These are phyloP conservation scores for Malacoraja senta DNA, from an alignment of 2,797 vertebrate genomes.

Conservation along the genomic window DNA sequence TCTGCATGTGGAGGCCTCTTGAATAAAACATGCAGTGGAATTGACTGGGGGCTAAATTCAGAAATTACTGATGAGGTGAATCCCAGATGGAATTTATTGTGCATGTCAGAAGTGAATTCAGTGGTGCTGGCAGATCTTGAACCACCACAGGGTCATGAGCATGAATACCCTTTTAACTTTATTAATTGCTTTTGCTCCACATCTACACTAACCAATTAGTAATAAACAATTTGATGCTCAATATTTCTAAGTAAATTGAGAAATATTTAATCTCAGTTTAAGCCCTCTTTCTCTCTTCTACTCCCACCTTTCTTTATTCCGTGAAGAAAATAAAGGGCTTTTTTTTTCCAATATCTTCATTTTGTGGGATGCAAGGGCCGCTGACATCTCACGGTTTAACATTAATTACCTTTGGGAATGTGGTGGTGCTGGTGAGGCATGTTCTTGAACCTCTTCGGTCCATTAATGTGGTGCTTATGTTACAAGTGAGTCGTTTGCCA, in stretches of 20 bases:
- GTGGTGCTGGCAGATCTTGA: not conserved
- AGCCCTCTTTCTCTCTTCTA: not conserved
- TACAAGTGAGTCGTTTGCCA: no score
- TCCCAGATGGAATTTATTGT: slow-evolving; percentile 11
- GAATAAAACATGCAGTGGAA: slow-evolving; percentile 27
- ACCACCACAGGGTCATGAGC: not conserved
- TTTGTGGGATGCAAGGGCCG: no score
- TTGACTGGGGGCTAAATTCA: slow-evolving; percentile 14
- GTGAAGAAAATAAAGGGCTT: not conserved
- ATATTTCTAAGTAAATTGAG: not conserved
- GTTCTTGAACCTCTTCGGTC: no score
- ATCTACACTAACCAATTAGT: not conserved
- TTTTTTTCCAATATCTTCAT: no score
- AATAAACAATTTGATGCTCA: not conserved
- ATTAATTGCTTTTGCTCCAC: slow-evolving; percentile 13
- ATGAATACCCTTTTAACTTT: not conserved
- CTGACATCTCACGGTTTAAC: no score
- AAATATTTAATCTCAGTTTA: not conserved
- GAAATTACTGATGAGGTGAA: slow-evolving; percentile 25
- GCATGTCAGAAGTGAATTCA: slow-evolving; percentile 11
- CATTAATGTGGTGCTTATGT: no score
- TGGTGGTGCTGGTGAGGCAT: no score
- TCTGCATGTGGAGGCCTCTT: not conserved
- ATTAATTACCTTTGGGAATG: no score
- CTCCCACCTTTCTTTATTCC: not conserved